Percentiles rank a stretch among this genome's conserved stretches.
Evolutionary conservation across 2,113 vertebrate genomes (phyloP).

Genomic region (Muntiacus muntjak): DNA sequence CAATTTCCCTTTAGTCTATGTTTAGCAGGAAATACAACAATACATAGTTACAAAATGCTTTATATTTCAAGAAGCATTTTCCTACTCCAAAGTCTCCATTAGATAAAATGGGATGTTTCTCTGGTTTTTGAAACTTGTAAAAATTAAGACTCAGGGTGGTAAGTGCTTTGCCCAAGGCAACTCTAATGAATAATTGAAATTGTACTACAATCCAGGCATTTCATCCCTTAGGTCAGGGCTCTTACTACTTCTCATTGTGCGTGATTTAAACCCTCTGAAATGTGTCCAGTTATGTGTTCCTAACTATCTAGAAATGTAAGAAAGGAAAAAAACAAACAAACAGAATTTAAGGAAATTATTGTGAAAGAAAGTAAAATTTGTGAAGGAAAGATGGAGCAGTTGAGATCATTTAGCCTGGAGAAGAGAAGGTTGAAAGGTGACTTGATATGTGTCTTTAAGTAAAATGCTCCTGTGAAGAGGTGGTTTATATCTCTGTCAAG

Average conservation of each 20-base stretch:
- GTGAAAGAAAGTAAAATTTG: background rate
- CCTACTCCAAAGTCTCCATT: background rate
- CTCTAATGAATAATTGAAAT: conserved; percentile 6
- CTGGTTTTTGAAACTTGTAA: conserved; percentile 10
- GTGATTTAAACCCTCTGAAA: background rate
- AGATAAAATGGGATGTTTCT: background rate
- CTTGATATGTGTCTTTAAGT: background rate
- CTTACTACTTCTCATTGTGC: background rate
- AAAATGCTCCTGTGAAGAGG: background rate
- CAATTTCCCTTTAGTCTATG: background rate
- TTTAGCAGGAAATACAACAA: background rate
- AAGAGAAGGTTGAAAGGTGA: background rate
- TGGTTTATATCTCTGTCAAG: background rate
- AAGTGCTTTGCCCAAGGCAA: background rate
- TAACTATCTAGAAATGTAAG: conserved; percentile 11
- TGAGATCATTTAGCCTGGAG: background rate
- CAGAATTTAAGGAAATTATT: background rate
- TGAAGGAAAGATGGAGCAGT: background rate
- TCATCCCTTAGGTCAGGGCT: background rate
- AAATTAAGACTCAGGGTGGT: background rate
- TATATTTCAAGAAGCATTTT: background rate
- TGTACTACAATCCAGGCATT: background rate
- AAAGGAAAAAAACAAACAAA: background rate
- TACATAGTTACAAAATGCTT: background rate
- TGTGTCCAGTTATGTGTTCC: background rate